Percentiles rank a stretch among this genome's conserved stretches.
phyloP scores from a whole-genome alignment of 2,113 vertebrate genomes.

The Paradoxurus hermaphroditus region DNA sequence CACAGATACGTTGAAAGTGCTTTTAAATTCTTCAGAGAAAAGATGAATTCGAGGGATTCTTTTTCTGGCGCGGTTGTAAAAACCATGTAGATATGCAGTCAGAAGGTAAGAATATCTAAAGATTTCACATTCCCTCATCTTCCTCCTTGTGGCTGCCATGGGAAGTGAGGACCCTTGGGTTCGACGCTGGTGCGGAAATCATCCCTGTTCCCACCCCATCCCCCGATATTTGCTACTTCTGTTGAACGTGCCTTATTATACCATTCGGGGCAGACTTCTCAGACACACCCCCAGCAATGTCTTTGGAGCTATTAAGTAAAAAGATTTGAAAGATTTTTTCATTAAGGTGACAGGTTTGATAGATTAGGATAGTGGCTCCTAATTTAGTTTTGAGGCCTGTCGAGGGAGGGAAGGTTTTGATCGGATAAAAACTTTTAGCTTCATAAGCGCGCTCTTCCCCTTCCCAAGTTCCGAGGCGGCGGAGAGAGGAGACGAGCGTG shows the following conservation, averaged over 20 bases:
- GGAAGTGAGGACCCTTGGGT: neutral
- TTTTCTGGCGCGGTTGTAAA: neutral
- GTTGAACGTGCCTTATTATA: neutral
- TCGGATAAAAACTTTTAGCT: constrained; percentile 39
- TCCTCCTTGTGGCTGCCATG: neutral
- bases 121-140: neutral
- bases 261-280: neutral
- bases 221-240: neutral
- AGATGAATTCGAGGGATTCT: neutral
- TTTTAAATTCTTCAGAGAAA: neutral
- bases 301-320: constrained; percentile 30
- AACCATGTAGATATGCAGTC: neutral
- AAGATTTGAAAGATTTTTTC: constrained; percentile 48
- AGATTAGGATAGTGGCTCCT: constrained; percentile 42
- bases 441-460: neutral
- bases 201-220: neutral
- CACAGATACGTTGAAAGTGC: neutral
- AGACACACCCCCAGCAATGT: neutral
- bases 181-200: neutral
- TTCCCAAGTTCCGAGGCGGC: neutral
- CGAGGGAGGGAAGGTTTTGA: constrained; percentile 17
- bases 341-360: constrained; percentile 51
- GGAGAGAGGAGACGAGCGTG: neutral
- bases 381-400: constrained; percentile 50
- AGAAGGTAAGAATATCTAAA: neutral